phyloP scores from a whole-genome alignment of 2,888 invertebrate species.

The Noctua janthina region DNA sequence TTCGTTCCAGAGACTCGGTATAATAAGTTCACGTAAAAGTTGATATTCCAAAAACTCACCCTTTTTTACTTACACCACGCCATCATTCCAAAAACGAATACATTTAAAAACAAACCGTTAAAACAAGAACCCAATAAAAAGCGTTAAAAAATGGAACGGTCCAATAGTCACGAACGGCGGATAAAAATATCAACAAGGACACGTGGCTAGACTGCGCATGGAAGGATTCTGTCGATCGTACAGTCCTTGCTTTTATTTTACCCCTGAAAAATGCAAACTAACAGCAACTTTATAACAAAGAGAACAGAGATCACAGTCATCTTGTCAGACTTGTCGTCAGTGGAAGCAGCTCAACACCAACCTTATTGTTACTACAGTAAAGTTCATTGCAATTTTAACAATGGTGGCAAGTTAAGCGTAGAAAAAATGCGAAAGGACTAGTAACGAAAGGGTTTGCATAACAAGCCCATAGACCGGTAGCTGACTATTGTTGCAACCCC shows the following conservation, averaged over 20 bases:
- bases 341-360: not conserved
- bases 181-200: conserved; percentile 54
- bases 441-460: conserved; percentile 46
- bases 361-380: not conserved
- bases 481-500: conserved; percentile 25
- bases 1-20: not conserved
- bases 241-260: not conserved
- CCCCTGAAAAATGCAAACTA: not conserved
- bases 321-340: not conserved
- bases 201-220: conserved; percentile 45
- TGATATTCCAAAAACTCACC: not conserved
- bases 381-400: not conserved
- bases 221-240: conserved; percentile 47
- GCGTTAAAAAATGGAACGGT: conserved; percentile 37
- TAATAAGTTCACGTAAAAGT: not conserved
- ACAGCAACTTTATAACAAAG: not conserved
- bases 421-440: not conserved
- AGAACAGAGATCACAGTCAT: not conserved
- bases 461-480: conserved; percentile 25
- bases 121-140: conserved; percentile 18
- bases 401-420: not conserved
- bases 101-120: conserved; percentile 26
- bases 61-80: not conserved
- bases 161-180: conserved; percentile 45
- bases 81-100: conserved; percentile 7